Conservation (phyloP, 2,113 vertebrate genomes). For the Pterophyllum scalare region DNA sequence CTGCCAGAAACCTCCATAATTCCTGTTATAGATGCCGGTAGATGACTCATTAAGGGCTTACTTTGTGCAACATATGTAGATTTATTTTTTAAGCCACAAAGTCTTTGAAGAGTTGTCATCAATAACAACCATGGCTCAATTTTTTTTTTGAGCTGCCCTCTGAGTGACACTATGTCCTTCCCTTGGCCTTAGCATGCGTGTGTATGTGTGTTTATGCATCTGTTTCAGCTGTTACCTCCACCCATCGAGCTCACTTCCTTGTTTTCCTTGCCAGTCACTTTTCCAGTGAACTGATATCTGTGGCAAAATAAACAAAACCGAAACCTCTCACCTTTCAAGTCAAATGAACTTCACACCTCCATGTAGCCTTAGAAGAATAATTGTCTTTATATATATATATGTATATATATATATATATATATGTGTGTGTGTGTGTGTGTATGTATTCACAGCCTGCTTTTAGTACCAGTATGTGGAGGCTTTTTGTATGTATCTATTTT, state of each 20-base stretch:
- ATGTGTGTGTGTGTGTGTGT: too few relatives aligned
- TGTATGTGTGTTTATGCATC: constrained; percentile 23
- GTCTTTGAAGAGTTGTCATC: background rate
- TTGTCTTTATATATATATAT: constrained; percentile 44
- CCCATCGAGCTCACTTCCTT: constrained; percentile 73
- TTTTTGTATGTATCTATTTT: background rate
- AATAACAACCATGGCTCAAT: background rate
- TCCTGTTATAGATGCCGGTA: background rate
- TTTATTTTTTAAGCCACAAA: background rate
- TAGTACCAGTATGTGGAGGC: background rate
- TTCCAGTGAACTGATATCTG: constrained; percentile 71
- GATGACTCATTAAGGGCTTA: background rate
- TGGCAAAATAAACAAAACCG: constrained; percentile 72
- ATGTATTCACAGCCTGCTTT: constrained; percentile 37
- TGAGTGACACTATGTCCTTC: constrained; percentile 62
- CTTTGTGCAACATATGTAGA: background rate
- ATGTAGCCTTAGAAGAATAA: constrained; percentile 61
- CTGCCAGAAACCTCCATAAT: background rate
- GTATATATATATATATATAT: too few relatives aligned
- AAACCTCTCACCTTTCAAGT: constrained; percentile 74
- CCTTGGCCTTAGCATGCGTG: constrained; percentile 41
- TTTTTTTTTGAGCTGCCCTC: constrained; percentile 44
- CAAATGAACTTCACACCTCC: constrained; percentile 66
- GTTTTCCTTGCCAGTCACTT: constrained; percentile 65
- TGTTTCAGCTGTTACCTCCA: constrained; percentile 43